phyloP scores from a whole-genome alignment of 2,113 vertebrate species.

The Lasiurus borealis region DNA sequence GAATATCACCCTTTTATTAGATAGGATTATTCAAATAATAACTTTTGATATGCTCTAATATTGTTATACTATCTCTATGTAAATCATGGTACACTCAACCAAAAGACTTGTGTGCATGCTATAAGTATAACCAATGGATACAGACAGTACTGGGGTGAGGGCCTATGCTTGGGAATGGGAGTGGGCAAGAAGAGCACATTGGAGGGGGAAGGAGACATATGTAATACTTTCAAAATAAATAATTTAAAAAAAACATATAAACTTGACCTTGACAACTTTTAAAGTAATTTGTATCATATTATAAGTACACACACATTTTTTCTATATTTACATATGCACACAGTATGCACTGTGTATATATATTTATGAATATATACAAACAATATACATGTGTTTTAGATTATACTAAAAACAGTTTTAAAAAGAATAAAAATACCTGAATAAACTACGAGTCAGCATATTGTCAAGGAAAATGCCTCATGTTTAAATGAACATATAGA shows the following conservation, averaged over 20 bases:
- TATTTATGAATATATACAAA: not conserved
- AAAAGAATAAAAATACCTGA: slow-evolving; percentile 30
- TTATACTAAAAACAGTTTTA: not conserved
- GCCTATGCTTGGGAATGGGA: no score
- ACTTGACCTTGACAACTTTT: not conserved
- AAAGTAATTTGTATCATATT: not conserved
- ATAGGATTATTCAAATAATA: slow-evolving; percentile 1
- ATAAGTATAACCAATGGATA: no score
- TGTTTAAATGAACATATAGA: not conserved
- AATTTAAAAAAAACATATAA: no score
- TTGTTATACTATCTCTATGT: not conserved
- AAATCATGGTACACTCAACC: not conserved
- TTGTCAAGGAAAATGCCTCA: not conserved
- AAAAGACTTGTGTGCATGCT: no score
- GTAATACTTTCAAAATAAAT: no score
- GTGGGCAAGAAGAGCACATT: no score
- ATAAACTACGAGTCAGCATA: not conserved
- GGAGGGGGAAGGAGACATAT: no score
- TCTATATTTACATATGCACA: not conserved
- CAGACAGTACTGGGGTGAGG: no score
- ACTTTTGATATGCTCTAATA: not conserved
- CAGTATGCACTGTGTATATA: not conserved
- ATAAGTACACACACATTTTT: not conserved
- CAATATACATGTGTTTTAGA: not conserved
- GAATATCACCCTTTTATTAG: not conserved